Evolutionary conservation across 2,888 invertebrate genomes (phyloP).

Genomic region (Trichopria drosophilae): DNA sequence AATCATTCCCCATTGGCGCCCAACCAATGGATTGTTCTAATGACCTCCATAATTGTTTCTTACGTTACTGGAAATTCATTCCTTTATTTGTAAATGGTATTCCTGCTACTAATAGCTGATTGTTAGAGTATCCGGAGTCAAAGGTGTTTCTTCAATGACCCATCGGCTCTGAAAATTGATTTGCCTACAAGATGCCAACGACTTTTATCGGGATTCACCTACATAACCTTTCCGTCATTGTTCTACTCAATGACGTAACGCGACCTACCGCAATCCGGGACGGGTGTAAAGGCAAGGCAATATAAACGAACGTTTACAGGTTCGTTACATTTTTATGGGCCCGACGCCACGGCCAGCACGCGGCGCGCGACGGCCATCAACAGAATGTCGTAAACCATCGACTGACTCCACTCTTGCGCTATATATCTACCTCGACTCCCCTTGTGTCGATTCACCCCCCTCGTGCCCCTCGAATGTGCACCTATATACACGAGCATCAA

Average conservation of each 20-base stretch:
- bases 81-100: too few relatives aligned
- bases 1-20: too few relatives aligned
- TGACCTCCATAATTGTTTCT: too few relatives aligned
- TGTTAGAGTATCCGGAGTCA: too few relatives aligned
- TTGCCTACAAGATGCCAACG: too few relatives aligned
- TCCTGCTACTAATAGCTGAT: too few relatives aligned
- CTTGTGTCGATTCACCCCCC: conserved; percentile 36
- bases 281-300: conserved; percentile 55
- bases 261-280: conserved; percentile 56
- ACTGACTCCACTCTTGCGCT: conserved; percentile 39
- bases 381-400: conserved; percentile 58
- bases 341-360: conserved; percentile 56
- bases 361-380: conserved; percentile 54
- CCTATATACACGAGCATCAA: conserved; percentile 34
- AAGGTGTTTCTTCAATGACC: too few relatives aligned
- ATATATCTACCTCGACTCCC: conserved; percentile 20
- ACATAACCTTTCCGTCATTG: conserved; percentile 1
- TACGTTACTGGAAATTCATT: too few relatives aligned
- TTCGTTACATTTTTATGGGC: conserved; percentile 60
- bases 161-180: too few relatives aligned
- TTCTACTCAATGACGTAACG: conserved; percentile 24
- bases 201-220: too few relatives aligned
- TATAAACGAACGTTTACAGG: conserved; percentile 60
- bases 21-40: too few relatives aligned
- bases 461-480: conserved; percentile 31